phyloP scores from a whole-genome alignment of 2,888 invertebrate species.

The Pyrocoelia pectoralis region DNA sequence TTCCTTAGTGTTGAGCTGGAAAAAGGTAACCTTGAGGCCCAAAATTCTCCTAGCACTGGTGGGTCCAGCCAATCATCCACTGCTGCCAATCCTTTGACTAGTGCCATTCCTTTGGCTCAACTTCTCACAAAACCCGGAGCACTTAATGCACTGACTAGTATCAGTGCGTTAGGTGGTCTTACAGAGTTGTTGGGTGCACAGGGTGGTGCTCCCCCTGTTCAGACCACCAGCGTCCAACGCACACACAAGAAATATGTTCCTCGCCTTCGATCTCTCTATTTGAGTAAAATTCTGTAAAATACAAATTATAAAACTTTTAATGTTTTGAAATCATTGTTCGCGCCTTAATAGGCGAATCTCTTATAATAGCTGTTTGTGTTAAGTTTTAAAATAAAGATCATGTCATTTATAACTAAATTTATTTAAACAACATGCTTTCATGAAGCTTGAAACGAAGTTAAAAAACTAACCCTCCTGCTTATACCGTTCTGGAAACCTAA shows the following conservation, averaged over 20 bases:
- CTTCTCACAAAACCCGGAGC: constrained; percentile 92
- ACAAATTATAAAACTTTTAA: no score
- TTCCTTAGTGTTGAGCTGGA: constrained; percentile 95
- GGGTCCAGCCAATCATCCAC: constrained; percentile 61
- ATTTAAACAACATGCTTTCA: no score
- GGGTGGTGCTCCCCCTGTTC: constrained; percentile 74
- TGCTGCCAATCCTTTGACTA: constrained; percentile 76
- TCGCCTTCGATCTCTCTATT: constrained; percentile 70
- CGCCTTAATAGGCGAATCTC: no score
- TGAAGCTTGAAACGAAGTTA: no score
- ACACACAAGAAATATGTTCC: constrained; percentile 75
- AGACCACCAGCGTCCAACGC: constrained; percentile 89
- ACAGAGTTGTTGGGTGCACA: constrained; percentile 77
- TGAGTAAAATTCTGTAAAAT: no score
- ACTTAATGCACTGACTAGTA: constrained; percentile 84
- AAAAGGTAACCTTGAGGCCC: constrained; percentile 94
- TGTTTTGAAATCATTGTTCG: no score
- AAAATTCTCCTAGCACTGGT: constrained; percentile 67
- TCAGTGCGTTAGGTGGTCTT: constrained; percentile 84
- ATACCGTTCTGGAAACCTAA: no score
- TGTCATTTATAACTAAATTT: no score
- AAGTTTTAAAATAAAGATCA: no score
- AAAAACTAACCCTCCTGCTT: no score
- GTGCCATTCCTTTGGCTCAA: constrained; percentile 91
- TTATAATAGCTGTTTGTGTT: no score